Percentiles rank a stretch among this genome's conserved stretches.
phyloP scores from a whole-genome alignment of 2,888 invertebrate species.

The Ophion costatus region DNA sequence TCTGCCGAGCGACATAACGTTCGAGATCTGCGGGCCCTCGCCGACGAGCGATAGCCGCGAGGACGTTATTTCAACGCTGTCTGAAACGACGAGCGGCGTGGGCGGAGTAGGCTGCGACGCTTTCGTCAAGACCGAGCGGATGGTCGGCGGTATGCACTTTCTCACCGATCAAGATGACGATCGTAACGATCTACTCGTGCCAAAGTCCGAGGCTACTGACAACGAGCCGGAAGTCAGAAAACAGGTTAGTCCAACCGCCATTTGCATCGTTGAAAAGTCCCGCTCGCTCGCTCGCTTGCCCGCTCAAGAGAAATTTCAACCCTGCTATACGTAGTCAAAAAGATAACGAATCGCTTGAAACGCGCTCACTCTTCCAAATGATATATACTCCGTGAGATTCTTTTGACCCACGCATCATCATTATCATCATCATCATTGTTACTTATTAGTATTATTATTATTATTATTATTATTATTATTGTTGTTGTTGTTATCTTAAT shows the following conservation, averaged over 20 bases:
- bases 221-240: slow-evolving; percentile 81
- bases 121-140: slow-evolving; percentile 73
- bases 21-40: slow-evolving; percentile 79
- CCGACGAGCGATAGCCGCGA: slow-evolving; percentile 66
- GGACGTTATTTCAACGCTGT: slow-evolving; percentile 46
- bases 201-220: slow-evolving; percentile 73
- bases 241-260: slow-evolving; percentile 80
- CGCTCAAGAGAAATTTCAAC: background rate
- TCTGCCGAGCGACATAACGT: slow-evolving; percentile 80
- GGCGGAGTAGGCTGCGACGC: slow-evolving; percentile 10
- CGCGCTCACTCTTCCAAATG: background rate
- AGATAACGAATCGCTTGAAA: background rate
- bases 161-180: slow-evolving; percentile 79
- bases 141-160: slow-evolving; percentile 79
- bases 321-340: background rate
- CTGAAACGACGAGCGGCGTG: slow-evolving; percentile 31
- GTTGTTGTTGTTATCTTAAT: background rate
- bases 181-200: slow-evolving; percentile 69
- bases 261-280: background rate
- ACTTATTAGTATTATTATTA: background rate
- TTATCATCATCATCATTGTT: background rate
- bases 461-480: background rate
- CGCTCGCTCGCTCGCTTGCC: background rate
- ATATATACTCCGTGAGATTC: background rate
- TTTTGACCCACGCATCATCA: background rate